A percentile compares a stretch with the other conserved stretches of the same genome.
Conservation (phyloP, 23 tunicate species). For the Trididemnum nubilum region DNA sequence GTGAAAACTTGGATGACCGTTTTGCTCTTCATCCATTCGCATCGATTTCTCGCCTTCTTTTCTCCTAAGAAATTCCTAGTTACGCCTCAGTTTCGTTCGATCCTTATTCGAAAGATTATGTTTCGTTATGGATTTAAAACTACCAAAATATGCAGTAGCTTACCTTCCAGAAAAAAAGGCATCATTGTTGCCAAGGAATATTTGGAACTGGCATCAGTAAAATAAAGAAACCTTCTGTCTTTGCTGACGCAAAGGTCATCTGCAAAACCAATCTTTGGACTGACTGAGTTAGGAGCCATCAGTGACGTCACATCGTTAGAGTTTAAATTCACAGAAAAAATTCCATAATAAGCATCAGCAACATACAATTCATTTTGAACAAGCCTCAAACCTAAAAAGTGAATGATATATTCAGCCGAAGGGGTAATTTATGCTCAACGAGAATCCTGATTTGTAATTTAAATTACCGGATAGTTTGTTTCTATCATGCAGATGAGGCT, state of each 20-base stretch:
- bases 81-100: too few relatives aligned
- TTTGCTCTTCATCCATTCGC: not conserved
- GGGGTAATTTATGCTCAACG: too few relatives aligned
- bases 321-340: slow-evolving; percentile 18
- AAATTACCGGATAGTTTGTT: too few relatives aligned
- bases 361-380: not conserved
- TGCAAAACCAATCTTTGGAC: slow-evolving; percentile 3
- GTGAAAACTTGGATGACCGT: not conserved
- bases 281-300: not conserved
- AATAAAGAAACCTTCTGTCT: slow-evolving; percentile 19
- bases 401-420: too few relatives aligned
- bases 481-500: too few relatives aligned
- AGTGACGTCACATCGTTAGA: not conserved
- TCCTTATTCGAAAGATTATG: too few relatives aligned
- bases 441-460: too few relatives aligned
- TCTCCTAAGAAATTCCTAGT: slow-evolving; percentile 4
- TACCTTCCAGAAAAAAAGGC: slow-evolving; percentile 5
- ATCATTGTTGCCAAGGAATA: not conserved
- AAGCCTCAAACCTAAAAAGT: slow-evolving; percentile 6
- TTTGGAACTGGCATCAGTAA: slow-evolving; percentile 23
- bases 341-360: slow-evolving; percentile 29
- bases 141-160: too few relatives aligned
- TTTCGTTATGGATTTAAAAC: too few relatives aligned
- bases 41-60: not conserved
- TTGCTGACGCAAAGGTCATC: slow-evolving; percentile 14